Percentiles rank a stretch among this genome's conserved stretches.
Evolutionary conservation across 2,113 vertebrate species (phyloP).

Genomic region (Diadophis punctatus): DNA sequence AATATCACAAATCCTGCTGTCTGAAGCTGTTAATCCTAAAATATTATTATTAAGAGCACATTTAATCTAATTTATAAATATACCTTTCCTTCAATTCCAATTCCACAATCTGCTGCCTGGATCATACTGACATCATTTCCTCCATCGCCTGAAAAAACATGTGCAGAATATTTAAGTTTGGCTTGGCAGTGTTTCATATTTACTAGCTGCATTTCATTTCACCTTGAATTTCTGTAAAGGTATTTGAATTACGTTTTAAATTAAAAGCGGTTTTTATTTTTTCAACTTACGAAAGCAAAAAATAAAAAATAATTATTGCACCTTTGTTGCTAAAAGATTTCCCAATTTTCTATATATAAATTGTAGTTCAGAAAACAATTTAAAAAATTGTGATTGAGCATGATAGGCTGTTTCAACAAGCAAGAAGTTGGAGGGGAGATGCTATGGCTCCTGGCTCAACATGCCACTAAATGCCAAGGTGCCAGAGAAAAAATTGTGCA

Average conservation of each 20-base stretch:
- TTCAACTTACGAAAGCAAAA: not conserved
- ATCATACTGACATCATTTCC: slow-evolving; percentile 99
- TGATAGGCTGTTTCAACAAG: not conserved
- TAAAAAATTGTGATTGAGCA: not conserved
- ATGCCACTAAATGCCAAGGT: not conserved
- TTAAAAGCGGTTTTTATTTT: not conserved
- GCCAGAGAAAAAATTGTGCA: not conserved
- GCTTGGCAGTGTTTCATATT: not conserved
- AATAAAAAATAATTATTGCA: not conserved
- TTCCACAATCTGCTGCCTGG: slow-evolving; percentile 90
- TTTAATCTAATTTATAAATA: not conserved
- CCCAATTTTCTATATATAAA: not conserved
- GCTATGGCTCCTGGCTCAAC: not conserved
- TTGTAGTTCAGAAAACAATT: not conserved
- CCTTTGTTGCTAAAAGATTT: not conserved
- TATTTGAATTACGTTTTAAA: not conserved
- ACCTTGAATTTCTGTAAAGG: not conserved
- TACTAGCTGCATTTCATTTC: not conserved
- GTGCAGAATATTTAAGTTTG: slow-evolving; percentile 6
- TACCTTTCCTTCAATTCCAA: slow-evolving; percentile 93
- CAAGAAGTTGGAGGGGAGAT: not conserved
- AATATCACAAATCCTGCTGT: not conserved
- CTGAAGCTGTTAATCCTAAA: slow-evolving; percentile 3
- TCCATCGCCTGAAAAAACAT: slow-evolving; percentile 82
- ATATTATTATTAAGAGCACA: not conserved